Evolutionary conservation across 2,113 vertebrate species (phyloP), one percentile per base, ranked within the genome.

Genomic region (Scopus umbretta): DNA sequence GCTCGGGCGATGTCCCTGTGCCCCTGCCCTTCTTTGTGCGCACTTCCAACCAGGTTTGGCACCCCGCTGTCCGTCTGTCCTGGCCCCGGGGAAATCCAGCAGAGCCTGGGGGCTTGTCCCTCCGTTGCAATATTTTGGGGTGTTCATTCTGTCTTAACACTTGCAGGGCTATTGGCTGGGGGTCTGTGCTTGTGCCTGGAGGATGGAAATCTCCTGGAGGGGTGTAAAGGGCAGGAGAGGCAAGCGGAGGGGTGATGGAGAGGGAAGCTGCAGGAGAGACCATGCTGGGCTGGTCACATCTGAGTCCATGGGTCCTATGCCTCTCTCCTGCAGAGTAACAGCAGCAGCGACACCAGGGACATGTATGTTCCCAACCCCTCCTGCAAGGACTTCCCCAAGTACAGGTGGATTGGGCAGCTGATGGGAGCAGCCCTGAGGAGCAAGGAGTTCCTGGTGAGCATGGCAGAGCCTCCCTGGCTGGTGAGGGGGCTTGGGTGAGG

Each of bases 301-400:
- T 53, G 16, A 53, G 16, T 21, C n/a, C 2, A 0, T 4, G 4
- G 22, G 32, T 72, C 56, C n/a, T 79, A 74, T 90, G 61, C 2
- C 5, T 88, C 7, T 75, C 45, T 92, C 13, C 65, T 2, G 12
- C 97, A 99, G 99, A 98, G 98, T n/a, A 98, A 98, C 81, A 97
- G 98, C 63, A 97, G 98, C 47, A 98, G 99, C 10, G 98, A 99
- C 84, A 98, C 98, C 75, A 98, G 99, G 96, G 99, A 99, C 90
- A 99, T 98, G 98, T 99, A 99, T 0, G 98, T 99, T 68, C 99
- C 99, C 66, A 99, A 99, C 94, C 99, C 99, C 8, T 99, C 99
- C 91, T 99, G 99, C 94, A 98, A 97, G 95, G 99, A 99, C 89
- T 99, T 99, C 89, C 97, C 99, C 80, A 99, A 99, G 90, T 99